These are phyloP conservation scores for Caenorhabditis uteleia DNA, from an alignment of 2,888 invertebrate species.

Conservation along the genomic window DNA sequence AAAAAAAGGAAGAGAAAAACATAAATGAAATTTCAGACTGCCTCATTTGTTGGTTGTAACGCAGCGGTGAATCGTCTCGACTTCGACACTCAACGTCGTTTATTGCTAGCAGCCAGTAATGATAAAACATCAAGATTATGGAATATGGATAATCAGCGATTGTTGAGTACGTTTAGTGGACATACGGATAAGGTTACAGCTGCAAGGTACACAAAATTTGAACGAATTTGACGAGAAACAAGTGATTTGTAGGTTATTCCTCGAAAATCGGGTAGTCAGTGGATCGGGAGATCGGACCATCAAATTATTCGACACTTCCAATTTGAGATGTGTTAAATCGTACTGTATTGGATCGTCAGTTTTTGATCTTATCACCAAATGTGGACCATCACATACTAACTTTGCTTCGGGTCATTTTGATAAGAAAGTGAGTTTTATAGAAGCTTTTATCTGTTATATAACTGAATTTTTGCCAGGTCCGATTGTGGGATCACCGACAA, in stretches of 20 bases:
- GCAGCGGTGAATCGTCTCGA: constrained; percentile 94
- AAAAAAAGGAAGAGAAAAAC: background rate
- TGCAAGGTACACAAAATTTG: constrained; percentile 82
- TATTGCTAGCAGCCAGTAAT: constrained; percentile 84
- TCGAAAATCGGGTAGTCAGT: constrained; percentile 78
- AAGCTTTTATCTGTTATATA: background rate
- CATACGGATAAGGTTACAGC: constrained; percentile 97
- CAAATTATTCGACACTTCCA: constrained; percentile 96
- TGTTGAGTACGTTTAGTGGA: constrained; percentile 81
- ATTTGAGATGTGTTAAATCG: constrained; percentile 79
- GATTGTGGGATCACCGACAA: constrained; percentile 89
- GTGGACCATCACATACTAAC: constrained; percentile 70
- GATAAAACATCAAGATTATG: constrained; percentile 96
- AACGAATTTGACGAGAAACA: no score
- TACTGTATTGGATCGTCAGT: constrained; percentile 62
- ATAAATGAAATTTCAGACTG: background rate
- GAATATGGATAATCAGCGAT: constrained; percentile 86
- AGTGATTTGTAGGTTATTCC: constrained; percentile 72
- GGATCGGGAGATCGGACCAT: constrained; percentile 97
- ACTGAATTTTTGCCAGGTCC: constrained; percentile 75
- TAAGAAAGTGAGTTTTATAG: constrained; percentile 88
- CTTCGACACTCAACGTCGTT: constrained; percentile 79
- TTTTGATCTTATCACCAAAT: constrained; percentile 77
- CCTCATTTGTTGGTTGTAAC: constrained; percentile 81
- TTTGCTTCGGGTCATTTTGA: constrained; percentile 80